Evolutionary conservation across 2,797 vertebrate genomes (phyloP), one percentile per base, ranked within the genome.

Genomic region (Rhynchotus rufescens): DNA sequence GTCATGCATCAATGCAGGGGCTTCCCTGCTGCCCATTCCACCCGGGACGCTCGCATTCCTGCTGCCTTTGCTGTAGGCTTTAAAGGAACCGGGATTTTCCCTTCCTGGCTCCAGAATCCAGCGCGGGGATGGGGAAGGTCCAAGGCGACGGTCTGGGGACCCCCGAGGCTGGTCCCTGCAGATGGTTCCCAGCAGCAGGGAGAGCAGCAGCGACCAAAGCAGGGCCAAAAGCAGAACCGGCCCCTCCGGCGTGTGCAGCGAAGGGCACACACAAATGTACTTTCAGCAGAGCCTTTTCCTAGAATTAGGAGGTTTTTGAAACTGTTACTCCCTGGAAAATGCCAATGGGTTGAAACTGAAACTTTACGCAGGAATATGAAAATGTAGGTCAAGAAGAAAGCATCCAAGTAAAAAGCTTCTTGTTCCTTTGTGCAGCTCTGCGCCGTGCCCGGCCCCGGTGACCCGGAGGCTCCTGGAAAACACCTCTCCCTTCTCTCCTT

Each of bases 301-400:
- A 84, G 89, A 83, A 93, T 64, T 64, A 68, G 86, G 78, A 68
- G 52, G 76, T 84, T 88, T 79, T 49, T 32, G 38, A 67, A 75
- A 28, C 68, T 23, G 59, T 34, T 34, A 12, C 77, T 60, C 57
- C 42, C 88, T 56, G 86, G 40, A 49, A 72, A 86, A 72, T 1
- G 7, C 79, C 88, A 25, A 1, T 1, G 4, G 86, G 49, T 23
- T 80, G 78, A 78, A 86, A 84, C 57, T 42, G 62, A 17, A 45
- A 71, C 77, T 80, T 4, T 23, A 61, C 6, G 34, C 89, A 71
- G 86, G 66, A 68, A 75, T 49, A 81, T 15, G 47, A 71, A 94
- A 95, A 93, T 75, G 89, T 93, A 92, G 93, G 91, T 90, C 94
- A 88, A 67, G 80, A 23, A 81, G 80, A 88, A 83, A 87, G 34